Evolutionary conservation across 2,797 vertebrate genomes (phyloP).

Genomic region (Lemur catta): DNA sequence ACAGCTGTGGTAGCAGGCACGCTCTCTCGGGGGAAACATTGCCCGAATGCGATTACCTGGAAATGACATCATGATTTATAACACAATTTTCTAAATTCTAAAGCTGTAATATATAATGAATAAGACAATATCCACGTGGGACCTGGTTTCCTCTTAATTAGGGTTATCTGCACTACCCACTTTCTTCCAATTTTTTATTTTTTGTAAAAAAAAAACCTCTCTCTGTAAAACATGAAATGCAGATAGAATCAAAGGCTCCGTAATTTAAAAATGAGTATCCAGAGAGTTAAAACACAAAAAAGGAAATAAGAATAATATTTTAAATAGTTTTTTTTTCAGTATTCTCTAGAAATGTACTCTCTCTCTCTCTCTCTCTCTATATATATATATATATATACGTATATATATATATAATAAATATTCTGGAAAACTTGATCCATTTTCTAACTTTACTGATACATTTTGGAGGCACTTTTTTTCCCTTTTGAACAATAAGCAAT

Average conservation of each 20-base stretch:
- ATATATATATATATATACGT: too few species aligned
- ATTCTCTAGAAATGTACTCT: background rate
- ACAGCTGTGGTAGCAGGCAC: constrained; percentile 76
- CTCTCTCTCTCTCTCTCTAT: too few species aligned
- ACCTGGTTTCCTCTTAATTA: constrained; percentile 58
- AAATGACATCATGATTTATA: constrained; percentile 82
- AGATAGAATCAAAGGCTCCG: background rate
- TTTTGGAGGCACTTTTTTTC: background rate
- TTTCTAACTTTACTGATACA: background rate
- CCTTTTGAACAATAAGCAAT: background rate
- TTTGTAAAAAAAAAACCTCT: background rate
- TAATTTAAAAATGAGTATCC: constrained; percentile 40
- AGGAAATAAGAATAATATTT: background rate
- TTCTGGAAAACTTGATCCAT: background rate
- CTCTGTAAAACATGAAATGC: background rate
- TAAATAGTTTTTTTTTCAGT: background rate
- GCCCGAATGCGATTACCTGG: constrained; percentile 73
- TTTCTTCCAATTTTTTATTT: background rate
- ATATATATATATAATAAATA: background rate
- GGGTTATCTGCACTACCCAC: constrained; percentile 55
- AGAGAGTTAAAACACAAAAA: background rate
- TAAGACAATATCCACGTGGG: constrained; percentile 65
- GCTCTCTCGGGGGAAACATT: constrained; percentile 42
- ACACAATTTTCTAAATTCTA: constrained; percentile 78
- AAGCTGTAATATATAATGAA: constrained; percentile 76